Evolutionary conservation across 1,140 invertebrate species (phyloP), one percentile per base, ranked within the genome.

Genomic region (Bombus fervidus): DNA sequence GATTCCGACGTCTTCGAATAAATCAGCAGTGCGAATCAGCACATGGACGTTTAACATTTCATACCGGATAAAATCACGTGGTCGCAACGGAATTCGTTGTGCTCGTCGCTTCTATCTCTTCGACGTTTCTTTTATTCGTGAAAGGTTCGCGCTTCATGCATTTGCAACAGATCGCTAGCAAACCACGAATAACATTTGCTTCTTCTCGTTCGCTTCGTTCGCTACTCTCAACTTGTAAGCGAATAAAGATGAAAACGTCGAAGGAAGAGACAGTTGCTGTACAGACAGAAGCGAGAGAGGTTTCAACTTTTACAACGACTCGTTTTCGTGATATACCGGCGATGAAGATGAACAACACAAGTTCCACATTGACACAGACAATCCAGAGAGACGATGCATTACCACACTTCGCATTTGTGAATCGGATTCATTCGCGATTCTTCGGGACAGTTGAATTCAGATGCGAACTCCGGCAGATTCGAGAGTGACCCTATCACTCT

Each of bases 361-460:
- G 37, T 31, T 78, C 18, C 64, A 69, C 72, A 8, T 31, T 57
- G 22, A 37, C 25, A 31, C n/a, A 15, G n/a, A 43, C 41, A 31
- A 43, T 62, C 31, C 9, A 39, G 22, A 39, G 18, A 34, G 12
- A 64, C 8, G 15, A 22, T 39, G 53, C 71, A 59, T 73, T 97
- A 99, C 98, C 98, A 99, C 73, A 99, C 97, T 92, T 97, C 97
- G 93, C 99, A 99, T 94, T 99, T 99, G 12, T 98, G 96, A 59
- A 94, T 94, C 25, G 99, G 98, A 95, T 99, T 99, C 98, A 99
- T 99, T 84, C 96, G 96, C 2, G 97, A 96, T 12, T 97, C 97
- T 9, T 95, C 85, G 10, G 96, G 96, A 94, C 99, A 99, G n/a
- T 97, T 96, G 93, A 98, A 99, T 80, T 98, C 97, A 71, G 97